These are phyloP conservation scores for Pampus argenteus DNA, from an alignment of 2,797 vertebrate species.

Conservation along the genomic window DNA sequence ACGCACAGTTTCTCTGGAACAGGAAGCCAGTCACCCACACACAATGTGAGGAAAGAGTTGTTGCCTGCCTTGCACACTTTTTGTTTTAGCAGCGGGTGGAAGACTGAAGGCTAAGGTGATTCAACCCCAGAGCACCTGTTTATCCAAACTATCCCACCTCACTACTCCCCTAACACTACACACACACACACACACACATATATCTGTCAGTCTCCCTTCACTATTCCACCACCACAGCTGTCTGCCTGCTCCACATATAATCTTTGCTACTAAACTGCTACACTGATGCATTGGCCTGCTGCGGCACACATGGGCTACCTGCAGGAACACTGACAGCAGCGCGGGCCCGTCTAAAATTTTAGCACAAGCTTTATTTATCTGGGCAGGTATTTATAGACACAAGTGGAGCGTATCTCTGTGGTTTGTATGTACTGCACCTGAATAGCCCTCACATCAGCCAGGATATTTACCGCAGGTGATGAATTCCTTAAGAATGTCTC, in stretches of 20 bases:
- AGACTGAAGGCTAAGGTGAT: slow-evolving; percentile 70
- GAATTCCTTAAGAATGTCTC: slow-evolving; percentile 70
- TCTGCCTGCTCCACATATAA: slow-evolving; percentile 54
- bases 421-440: slow-evolving; percentile 65
- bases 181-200: slow-evolving; percentile 43
- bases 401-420: slow-evolving; percentile 58
- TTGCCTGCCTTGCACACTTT: slow-evolving; percentile 82
- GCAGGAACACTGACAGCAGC: slow-evolving; percentile 49
- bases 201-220: slow-evolving; percentile 58
- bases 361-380: slow-evolving; percentile 73
- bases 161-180: slow-evolving; percentile 20
- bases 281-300: slow-evolving; percentile 36
- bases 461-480: slow-evolving; percentile 65
- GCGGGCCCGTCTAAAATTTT: slow-evolving; percentile 59
- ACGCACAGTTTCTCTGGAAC: slow-evolving; percentile 55
- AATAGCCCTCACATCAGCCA: slow-evolving; percentile 56
- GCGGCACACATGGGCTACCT: slow-evolving; percentile 59
- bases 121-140: slow-evolving; percentile 78
- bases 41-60: slow-evolving; percentile 84
- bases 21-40: slow-evolving; percentile 67
- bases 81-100: slow-evolving; percentile 69
- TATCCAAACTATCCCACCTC: slow-evolving; percentile 44
- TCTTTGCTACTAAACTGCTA: slow-evolving; percentile 58
- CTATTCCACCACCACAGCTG: slow-evolving; percentile 52
- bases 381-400: slow-evolving; percentile 70